Conservation (phyloP, 2,113 vertebrate genomes). For the Conger conger region DNA sequence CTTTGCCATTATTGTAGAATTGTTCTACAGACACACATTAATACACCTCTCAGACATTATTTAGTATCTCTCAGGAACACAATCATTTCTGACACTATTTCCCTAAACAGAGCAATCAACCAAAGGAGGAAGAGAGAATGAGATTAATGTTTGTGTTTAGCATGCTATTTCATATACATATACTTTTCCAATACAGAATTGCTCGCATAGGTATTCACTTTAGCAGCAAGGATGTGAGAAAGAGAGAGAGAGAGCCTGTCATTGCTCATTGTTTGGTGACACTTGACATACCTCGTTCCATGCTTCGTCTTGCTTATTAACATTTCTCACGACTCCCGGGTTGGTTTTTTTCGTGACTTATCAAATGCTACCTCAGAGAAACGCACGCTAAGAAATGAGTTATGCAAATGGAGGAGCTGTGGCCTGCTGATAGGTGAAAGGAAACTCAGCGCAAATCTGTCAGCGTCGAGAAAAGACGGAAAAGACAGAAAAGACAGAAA, state of each 20-base stretch:
- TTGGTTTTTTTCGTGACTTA: constrained; percentile 31
- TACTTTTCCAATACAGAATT: not conserved
- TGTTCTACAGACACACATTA: too few species aligned
- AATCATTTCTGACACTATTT: not conserved
- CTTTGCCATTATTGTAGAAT: too few species aligned
- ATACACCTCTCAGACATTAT: too few species aligned
- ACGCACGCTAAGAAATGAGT: constrained; percentile 46
- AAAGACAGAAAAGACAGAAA: too few species aligned
- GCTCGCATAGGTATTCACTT: constrained; percentile 31
- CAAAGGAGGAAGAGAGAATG: not conserved
- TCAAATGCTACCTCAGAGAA: constrained; percentile 39
- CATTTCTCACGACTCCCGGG: constrained; percentile 40
- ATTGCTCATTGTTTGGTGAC: constrained; percentile 37
- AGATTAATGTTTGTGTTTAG: not conserved
- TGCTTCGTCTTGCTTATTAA: constrained; percentile 38
- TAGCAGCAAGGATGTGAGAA: not conserved
- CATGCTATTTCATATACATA: not conserved
- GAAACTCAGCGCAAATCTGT: not conserved
- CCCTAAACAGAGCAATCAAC: not conserved
- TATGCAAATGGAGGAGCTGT: constrained; percentile 44
- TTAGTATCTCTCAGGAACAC: not conserved
- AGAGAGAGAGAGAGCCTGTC: constrained; percentile 20
- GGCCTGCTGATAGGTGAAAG: constrained; percentile 30
- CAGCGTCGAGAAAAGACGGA: constrained; percentile 20
- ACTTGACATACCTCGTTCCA: constrained; percentile 36